These are phyloP conservation scores for Apodemia duryi DNA, from an alignment of 2,888 invertebrate species.

Conservation along the genomic window DNA sequence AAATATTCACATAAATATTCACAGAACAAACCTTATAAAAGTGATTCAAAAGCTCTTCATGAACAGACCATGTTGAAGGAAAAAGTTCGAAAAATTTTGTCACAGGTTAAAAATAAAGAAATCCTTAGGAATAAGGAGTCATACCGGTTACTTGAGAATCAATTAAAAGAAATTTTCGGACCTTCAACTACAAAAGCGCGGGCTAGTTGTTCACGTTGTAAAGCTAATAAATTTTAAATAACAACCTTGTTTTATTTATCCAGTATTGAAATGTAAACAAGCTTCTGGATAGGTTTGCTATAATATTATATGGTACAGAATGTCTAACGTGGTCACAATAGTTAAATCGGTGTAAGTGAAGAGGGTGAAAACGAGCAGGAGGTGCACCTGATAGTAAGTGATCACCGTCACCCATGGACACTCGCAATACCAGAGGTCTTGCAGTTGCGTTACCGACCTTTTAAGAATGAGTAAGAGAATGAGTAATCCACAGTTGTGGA, in stretches of 20 bases:
- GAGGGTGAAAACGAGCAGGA: too few relatives aligned
- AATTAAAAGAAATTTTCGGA: constrained; percentile 45
- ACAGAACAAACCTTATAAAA: neutral
- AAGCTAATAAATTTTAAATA: constrained; percentile 15
- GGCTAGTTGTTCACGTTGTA: constrained; percentile 39
- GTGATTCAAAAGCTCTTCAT: neutral
- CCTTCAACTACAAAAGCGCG: constrained; percentile 31
- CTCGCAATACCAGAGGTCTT: too few relatives aligned
- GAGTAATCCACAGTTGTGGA: too few relatives aligned
- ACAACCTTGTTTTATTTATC: neutral
- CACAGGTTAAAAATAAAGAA: constrained; percentile 42
- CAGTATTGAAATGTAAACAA: too few relatives aligned
- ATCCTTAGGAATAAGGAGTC: constrained; percentile 39
- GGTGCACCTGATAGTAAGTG: too few relatives aligned
- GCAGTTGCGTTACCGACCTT: too few relatives aligned
- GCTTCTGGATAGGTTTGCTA: too few relatives aligned
- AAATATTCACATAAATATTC: constrained; percentile 5
- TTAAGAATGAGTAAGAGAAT: too few relatives aligned
- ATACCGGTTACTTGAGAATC: constrained; percentile 38
- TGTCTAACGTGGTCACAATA: too few relatives aligned
- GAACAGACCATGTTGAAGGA: constrained; percentile 39
- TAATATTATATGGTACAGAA: too few relatives aligned
- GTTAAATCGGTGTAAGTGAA: too few relatives aligned
- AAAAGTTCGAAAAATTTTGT: constrained; percentile 43
- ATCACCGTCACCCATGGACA: too few relatives aligned